These are phyloP conservation scores for Apogon talboti DNA, from an alignment of 2,797 vertebrate genomes.

Conservation along the genomic window DNA sequence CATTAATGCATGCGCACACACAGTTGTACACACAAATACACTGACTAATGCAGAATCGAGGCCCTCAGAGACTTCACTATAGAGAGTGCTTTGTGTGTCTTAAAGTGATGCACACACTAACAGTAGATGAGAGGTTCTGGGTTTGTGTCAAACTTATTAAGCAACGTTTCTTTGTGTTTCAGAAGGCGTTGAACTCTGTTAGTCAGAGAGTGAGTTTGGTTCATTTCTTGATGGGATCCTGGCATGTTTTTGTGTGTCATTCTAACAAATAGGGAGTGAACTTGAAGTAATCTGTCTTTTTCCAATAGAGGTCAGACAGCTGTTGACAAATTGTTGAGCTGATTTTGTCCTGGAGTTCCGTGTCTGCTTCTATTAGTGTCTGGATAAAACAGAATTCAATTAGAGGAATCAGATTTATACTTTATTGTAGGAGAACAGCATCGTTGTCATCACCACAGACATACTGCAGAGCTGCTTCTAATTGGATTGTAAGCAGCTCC, in stretches of 20 bases:
- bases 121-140: constrained; percentile 1
- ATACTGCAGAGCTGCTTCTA: constrained; percentile 13
- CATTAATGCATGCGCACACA: constrained; percentile 12
- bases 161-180: too few relatives aligned
- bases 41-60: constrained; percentile 29
- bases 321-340: neutral
- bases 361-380: neutral
- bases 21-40: constrained; percentile 6
- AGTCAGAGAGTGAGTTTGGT: too few relatives aligned
- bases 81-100: constrained; percentile 6
- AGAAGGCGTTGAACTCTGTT: too few relatives aligned
- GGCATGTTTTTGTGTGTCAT: neutral
- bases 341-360: constrained; percentile 4
- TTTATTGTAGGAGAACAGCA: constrained; percentile 15
- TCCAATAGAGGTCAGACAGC: constrained; percentile 2
- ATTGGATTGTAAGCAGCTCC: constrained; percentile 2
- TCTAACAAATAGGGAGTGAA: neutral
- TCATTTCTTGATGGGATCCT: neutral
- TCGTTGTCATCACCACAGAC: constrained; percentile 16
- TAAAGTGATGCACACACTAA: neutral
- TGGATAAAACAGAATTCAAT: constrained; percentile 17
- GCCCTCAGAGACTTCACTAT: constrained; percentile 7
- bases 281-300: neutral
- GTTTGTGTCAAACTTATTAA: too few relatives aligned
- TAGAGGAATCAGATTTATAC: constrained; percentile 24